Evolutionary conservation across 2,797 vertebrate species (phyloP).

Genomic region (Triplophysa yarkandensis): DNA sequence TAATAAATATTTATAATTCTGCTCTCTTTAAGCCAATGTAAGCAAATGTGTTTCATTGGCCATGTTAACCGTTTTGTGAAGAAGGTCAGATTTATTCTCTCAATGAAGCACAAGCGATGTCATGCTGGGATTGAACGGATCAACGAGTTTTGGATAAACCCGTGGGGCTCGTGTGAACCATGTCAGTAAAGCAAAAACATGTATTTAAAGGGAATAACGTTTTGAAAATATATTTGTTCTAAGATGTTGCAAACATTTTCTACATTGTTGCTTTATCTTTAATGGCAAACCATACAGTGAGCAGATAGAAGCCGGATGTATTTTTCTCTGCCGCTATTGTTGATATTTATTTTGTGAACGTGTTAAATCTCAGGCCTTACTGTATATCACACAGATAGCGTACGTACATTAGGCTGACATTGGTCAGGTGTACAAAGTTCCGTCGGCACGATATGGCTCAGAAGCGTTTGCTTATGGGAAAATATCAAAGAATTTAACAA

Average conservation of each 20-base stretch:
- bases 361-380: conserved; percentile 60
- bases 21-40: neutral
- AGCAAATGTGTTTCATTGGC: neutral
- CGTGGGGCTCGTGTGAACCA: neutral
- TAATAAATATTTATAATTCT: neutral
- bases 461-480: too few species aligned
- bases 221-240: too few species aligned
- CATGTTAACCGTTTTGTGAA: neutral
- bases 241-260: too few species aligned
- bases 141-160: neutral
- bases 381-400: conserved; percentile 73
- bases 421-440: too few species aligned
- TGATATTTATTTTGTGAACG: conserved; percentile 52
- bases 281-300: too few species aligned
- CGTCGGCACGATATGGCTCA: too few species aligned
- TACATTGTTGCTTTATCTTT: too few species aligned
- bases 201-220: too few species aligned
- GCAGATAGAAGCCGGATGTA: too few species aligned
- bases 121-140: neutral
- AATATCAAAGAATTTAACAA: too few species aligned
- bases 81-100: neutral
- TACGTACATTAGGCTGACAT: too few species aligned
- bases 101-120: neutral
- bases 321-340: neutral
- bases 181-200: neutral